phyloP scores from a whole-genome alignment of 2,888 invertebrate species.

The Podotricha telesiphe region DNA sequence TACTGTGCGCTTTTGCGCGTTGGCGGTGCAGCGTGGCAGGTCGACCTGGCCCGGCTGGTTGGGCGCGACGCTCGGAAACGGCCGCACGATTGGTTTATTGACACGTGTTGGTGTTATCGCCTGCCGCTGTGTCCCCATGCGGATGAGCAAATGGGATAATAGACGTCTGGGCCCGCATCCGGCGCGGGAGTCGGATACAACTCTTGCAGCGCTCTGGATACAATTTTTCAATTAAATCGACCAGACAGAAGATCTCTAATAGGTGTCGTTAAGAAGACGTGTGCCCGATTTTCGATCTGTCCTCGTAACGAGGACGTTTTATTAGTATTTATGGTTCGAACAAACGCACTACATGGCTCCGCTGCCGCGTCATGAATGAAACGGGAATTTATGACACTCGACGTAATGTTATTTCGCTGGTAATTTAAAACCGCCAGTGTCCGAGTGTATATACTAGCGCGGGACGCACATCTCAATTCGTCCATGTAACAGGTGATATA shows the following conservation, averaged over 20 bases:
- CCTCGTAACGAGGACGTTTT: constrained; percentile 80
- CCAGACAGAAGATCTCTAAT: constrained; percentile 83
- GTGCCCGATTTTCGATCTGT: constrained; percentile 83
- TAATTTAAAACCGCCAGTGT: constrained; percentile 56
- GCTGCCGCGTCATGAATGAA: constrained; percentile 74
- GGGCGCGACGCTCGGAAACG: constrained; percentile 46
- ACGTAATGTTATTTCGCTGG: constrained; percentile 62
- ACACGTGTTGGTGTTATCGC: constrained; percentile 65
- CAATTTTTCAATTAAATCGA: constrained; percentile 84
- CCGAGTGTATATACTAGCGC: constrained; percentile 44
- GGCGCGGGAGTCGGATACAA: constrained; percentile 80
- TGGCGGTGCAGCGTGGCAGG: not conserved
- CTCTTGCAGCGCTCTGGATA: constrained; percentile 81
- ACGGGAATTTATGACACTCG: constrained; percentile 76
- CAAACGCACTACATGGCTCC: constrained; percentile 62
- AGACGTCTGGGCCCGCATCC: constrained; percentile 84
- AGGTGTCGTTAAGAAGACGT: constrained; percentile 83
- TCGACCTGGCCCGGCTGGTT: not conserved
- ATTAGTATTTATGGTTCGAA: constrained; percentile 81
- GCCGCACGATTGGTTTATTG: constrained; percentile 70
- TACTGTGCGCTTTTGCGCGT: constrained; percentile 56
- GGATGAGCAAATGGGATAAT: constrained; percentile 84
- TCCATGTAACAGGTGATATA: constrained; percentile 61
- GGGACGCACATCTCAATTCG: constrained; percentile 55
- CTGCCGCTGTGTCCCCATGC: constrained; percentile 70